Evolutionary conservation across 92 coral and sea anemone genomes (phyloP), one percentile per base, ranked within the genome.

Genomic region (Bergia puertoricense): DNA sequence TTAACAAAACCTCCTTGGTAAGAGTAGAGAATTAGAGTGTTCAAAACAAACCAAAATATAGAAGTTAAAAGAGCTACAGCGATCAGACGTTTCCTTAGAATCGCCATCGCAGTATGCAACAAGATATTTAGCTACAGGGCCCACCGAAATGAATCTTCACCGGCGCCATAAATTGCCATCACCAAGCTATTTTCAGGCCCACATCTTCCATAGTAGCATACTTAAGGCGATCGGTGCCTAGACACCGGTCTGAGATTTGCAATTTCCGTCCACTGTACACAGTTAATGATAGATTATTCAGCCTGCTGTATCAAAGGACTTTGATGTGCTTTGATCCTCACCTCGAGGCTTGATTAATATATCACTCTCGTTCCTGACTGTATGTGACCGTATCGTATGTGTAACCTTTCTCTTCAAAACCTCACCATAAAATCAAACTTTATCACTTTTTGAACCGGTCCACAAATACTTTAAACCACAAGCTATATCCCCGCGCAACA

Each of bases 1-100:
- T 42, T 40, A 20, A 76, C n/a, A 62, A 77, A 57, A 6, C 88
- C 81, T 54, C 95, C 93, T 80, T 95, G 96, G 81, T 92, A 95
- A 30, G 96, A 86, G 85, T 84, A 90, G 8, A 95, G 88, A 16
- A 95, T 40, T 41, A 94, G 72, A 86, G 95, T 90, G 71, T 95
- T 95, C 30, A 95, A 81, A 43, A 87, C 72, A 88, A 95, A 95
- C 98, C 98, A 95, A 73, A 95, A 93, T 23, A 95, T 41, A 40
- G 98, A 95, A 40, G 96, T 95, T 54, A 93, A 54, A 37, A 95
- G 68, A 74, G 92, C 98, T 6, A 91, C 98, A 45, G 89, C 82
- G 59, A 95, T 85, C 48, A 90, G 30, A 45, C 65, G 68, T 68
- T 54, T 84, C 40, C 79, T 69, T 38, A 84, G 46, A 84, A 84